Evolutionary conservation across 2,797 vertebrate genomes (phyloP).

Genomic region (Gymnoscopelus microlampas): DNA sequence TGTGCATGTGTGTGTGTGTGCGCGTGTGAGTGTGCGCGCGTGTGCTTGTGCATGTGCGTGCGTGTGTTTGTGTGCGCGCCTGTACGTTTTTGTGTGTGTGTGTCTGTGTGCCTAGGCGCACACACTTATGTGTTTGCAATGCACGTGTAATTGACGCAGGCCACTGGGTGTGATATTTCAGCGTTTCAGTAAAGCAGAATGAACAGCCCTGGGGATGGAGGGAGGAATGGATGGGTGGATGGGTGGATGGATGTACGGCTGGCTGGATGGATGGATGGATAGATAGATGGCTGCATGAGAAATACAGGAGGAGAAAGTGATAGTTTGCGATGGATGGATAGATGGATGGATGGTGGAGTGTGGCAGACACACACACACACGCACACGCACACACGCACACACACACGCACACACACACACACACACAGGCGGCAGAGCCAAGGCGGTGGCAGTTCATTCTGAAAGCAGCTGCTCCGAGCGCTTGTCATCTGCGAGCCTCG

Average conservation of each 20-base stretch:
- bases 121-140: background rate
- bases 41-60: constrained; percentile 13
- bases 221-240: background rate
- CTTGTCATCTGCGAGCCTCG: constrained; percentile 17
- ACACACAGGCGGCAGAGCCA: constrained; percentile 32
- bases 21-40: constrained; percentile 26
- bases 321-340: background rate
- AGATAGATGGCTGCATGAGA: background rate
- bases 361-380: too few species aligned
- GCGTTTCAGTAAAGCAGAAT: constrained; percentile 51
- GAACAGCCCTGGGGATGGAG: constrained; percentile 29
- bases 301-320: too few species aligned
- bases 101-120: background rate
- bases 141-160: constrained; percentile 30
- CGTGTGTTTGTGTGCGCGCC: constrained; percentile 37
- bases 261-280: background rate
- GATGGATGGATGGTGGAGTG: too few species aligned
- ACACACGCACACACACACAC: too few species aligned
- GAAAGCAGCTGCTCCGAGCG: constrained; percentile 20
- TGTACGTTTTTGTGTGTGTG: constrained; percentile 20
- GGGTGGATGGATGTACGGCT: constrained; percentile 10
- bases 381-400: too few species aligned
- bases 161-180: constrained; percentile 39
- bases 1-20: constrained; percentile 13
- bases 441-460: constrained; percentile 5